Evolutionary conservation across 35 echinoderm and acorn worm species (phyloP), one percentile per base, ranked within the genome.

Genomic region (Apostichopus japonicus): DNA sequence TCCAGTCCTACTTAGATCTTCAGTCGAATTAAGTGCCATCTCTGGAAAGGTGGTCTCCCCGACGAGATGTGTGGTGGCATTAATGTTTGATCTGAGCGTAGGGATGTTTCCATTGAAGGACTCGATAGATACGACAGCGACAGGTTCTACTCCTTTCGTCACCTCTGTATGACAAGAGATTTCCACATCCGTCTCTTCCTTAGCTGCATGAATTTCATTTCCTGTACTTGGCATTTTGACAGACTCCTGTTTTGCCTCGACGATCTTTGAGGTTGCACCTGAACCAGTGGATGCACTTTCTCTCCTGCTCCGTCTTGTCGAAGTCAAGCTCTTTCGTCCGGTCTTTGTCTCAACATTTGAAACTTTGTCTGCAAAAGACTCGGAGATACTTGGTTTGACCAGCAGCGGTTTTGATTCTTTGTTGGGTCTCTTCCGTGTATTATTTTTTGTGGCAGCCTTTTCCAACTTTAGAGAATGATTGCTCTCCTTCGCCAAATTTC

Each of bases 51-150:
- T 75, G 71, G 1, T 75, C 5, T 23, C 17, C 16, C 22, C 71
- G 21, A 75, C n/a, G 17, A 75, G 17, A 75, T 19, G 17, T 19
- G 15, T 23, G 21, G 17, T 23, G 21, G 13, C 15, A 23, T 75
- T 23, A 75, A 6, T 75, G 71, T 23, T 21, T 2, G 71, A 75
- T 23, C 71, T 75, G 6, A 58, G 8, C 16, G 17, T 15, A 84
- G 81, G 81, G 57, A 84, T 59, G 23, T 84, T 0, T 84, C 81
- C 81, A 84, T 84, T 84, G 51, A 84, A 84, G 16, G 55, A 53
- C 54, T 84, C 81, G 4, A 22, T 84, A 8, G 56, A n/a, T n/a
- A 23, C 56, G 4, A 53, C 53, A 58, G 21, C 16, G 0, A 17
- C 24, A 6, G 5, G 14, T 0, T 54, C 54, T 8, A 84, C 8